Percentiles rank a stretch among this genome's conserved stretches.
Conservation (phyloP, 2,888 invertebrate species). For the Dromius quadrimaculatus region DNA sequence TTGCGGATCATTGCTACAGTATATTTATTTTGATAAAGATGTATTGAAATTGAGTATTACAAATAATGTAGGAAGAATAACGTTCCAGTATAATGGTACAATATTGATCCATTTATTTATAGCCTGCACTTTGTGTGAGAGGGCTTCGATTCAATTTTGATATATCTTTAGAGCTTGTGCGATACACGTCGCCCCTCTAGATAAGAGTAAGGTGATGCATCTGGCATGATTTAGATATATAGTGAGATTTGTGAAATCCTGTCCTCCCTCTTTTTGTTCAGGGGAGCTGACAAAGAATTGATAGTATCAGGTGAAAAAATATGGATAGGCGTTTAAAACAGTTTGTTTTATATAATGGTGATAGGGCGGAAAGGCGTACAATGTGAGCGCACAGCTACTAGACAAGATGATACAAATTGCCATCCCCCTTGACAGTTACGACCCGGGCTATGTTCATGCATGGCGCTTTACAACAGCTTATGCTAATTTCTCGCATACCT, state of each 20-base stretch:
- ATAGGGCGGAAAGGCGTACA: conserved; percentile 9
- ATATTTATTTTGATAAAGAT: no score
- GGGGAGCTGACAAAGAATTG: conserved; percentile 14
- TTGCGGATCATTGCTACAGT: no score
- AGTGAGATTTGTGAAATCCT: conserved; percentile 7
- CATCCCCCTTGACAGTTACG: conserved; percentile 36
- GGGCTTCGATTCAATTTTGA: no score
- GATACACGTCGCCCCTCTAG: no score
- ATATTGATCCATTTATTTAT: no score
- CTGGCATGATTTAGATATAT: conserved; percentile 20
- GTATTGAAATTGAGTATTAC: no score
- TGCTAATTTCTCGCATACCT: conserved; percentile 46
- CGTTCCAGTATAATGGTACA: no score
- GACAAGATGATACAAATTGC: conserved; percentile 46
- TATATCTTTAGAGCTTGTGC: no score
- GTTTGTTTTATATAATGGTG: conserved; percentile 22
- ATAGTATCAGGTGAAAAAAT: conserved; percentile 33
- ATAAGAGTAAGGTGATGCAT: conserved; percentile 14
- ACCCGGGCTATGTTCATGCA: conserved; percentile 28
- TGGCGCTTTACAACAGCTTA: conserved; percentile 42
- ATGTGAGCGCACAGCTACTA: conserved; percentile 22
- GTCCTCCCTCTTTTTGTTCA: background rate
- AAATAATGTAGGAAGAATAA: no score
- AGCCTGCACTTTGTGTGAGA: no score
- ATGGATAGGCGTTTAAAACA: conserved; percentile 32